Evolutionary conservation across 2,113 vertebrate species (phyloP), one percentile per base, ranked within the genome.

Genomic region (Aspiorhynchus laticeps): DNA sequence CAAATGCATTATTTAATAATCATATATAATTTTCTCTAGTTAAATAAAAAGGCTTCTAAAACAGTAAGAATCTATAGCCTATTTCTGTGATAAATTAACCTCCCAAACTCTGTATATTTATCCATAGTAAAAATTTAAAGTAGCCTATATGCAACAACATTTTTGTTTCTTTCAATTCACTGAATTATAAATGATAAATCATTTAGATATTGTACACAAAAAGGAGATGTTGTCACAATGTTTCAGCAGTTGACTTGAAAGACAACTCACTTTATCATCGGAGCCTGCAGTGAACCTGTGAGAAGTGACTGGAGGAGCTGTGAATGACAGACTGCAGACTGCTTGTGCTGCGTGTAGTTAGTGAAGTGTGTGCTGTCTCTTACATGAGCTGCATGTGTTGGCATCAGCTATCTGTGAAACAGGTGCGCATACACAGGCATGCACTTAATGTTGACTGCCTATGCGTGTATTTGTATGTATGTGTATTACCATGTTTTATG

Each of bases 401-500:
- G 10, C 26, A 59, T 80, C 11, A 59, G 51, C 51, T 59, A 3
- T 48, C 48, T 81, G 56, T 43, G 33, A 65, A 79, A 59, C 77
- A 36, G 51, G 26, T 41, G 36, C 21, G 21, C 26, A 61, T 61
- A 43, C 21, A n/a, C 73, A 31, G 77, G 6, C 77, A 65, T 65
- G 24, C 56, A 31, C 61, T 24, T 38, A n/a, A 38, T 26, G 56
- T 48, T 33, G 17, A 28, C 26, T 63, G 65, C 75, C 61, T 48
- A 53, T 71, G 48, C 41, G 24, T 73, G 41, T 46, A 8, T 80
- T 12, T 81, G n/a, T 80, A 69, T 87, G 56, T 77, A 71, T 26
- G 43, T 36, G 51, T 36, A 38, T 80, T 26, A 31, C 80, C 85
- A 87, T 87, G 82, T 69, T 80, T 84, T 86, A 89, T 86, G 85